Base-by-base conservation (phyloP, 2,888 invertebrate species). In the Parnassius glacialis region DNA sequence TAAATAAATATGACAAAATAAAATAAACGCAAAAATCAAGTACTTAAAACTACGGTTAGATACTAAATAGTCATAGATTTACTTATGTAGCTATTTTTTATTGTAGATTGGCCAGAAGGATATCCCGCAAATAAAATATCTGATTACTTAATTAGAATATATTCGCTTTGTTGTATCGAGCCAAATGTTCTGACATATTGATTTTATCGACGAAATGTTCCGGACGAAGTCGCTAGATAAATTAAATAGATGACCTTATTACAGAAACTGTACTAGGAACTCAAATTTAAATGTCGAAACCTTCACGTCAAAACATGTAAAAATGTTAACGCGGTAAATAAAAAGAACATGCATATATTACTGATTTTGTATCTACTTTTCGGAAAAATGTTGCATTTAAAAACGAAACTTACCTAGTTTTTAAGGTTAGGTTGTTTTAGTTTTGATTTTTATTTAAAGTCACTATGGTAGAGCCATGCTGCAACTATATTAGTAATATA, bases 181-280 rank as follows among this genome's bases (percentile, higher is more conserved):
- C 20, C 1, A 57, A 56, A 61, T 57, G 48, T 57, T 57, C 52
- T n/a, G 52, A 45, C 41, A 55, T 34, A 25, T 13, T 34, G 61
- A 25, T 58, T 16, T 44, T 45, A 44, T 41, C 42, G 20, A 11
- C 16, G 52, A 45, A 44, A 47, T 52, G 56, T 56, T 55, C 56
- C 56, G 56, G 42, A 41, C 44, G 13, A 11, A 50, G 42, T 59
- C 53, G 10, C 60, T 62, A 54, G 66, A 65, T 67, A 62, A 68
- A 63, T 66, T 68, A 60, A 55, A 65, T 44, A 52, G 67, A 67
- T 62, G 65, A 67, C 68, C 68, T 70, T 67, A 65, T 58, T 61
- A 47, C 43, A 61, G 58, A 63, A 59, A 55, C 42, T 55, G 44
- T 34, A 56, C 56, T 57, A 54, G 52, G 44, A 64, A 45, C 47